Conservation (phyloP, 2,113 vertebrate genomes). For the Odocoileus virginianus region DNA sequence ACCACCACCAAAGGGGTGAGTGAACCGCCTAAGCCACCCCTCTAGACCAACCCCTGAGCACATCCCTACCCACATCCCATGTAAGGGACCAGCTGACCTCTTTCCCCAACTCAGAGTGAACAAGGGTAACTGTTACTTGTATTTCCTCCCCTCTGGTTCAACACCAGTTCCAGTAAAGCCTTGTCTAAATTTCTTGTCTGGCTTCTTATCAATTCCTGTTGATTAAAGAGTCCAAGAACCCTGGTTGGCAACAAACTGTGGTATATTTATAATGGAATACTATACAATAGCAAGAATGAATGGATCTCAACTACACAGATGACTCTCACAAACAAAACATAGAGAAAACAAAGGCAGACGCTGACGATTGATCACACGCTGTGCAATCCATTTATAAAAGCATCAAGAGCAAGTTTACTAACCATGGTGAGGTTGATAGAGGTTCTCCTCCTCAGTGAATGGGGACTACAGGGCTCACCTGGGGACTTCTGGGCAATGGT, state of each 20-base stretch:
- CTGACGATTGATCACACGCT: not conserved
- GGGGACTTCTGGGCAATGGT: not conserved
- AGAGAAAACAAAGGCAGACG: not conserved
- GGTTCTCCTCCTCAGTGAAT: not conserved
- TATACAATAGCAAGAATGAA: not conserved
- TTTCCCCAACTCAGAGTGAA: not conserved
- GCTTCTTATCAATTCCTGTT: not conserved
- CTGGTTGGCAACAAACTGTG: not conserved
- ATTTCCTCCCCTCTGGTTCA: not conserved
- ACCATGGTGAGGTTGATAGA: not conserved
- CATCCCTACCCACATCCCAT: not conserved
- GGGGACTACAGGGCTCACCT: fast-evolving
- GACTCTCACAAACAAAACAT: not conserved
- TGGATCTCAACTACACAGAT: not conserved
- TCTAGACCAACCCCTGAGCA: not conserved
- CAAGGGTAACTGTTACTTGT: not conserved
- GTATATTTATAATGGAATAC: not conserved
- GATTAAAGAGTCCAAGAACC: not conserved
- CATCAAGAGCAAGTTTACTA: not conserved
- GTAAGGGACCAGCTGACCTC: not conserved
- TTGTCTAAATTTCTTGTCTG: not conserved
- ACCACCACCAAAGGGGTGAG: not conserved
- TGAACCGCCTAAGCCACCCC: not conserved
- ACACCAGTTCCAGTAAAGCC: not conserved
- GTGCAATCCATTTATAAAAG: not conserved